Evolutionary conservation across 2,888 invertebrate species (phyloP).

Genomic region (Eubasilissa splendida): DNA sequence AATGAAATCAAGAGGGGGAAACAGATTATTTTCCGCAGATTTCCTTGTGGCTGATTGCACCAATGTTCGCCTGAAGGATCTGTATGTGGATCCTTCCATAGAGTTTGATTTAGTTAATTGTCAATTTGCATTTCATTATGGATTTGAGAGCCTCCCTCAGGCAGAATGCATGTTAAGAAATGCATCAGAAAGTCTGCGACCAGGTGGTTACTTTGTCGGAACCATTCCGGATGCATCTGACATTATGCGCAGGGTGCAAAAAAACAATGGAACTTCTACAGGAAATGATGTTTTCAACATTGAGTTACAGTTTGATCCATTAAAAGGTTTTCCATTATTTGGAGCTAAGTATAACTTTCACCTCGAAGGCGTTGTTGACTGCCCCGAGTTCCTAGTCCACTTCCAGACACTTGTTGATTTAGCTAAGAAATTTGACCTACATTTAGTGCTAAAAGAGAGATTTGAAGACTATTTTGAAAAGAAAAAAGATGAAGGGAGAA

Average conservation of each 20-base stretch:
- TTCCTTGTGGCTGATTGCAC: constrained; percentile 95
- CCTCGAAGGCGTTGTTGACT: constrained; percentile 96
- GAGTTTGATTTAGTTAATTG: constrained; percentile 94
- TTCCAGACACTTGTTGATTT: constrained; percentile 87
- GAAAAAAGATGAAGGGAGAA: constrained; percentile 72
- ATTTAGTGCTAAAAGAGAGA: constrained; percentile 78
- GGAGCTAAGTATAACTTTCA: constrained; percentile 97
- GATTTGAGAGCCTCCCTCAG: constrained; percentile 90
- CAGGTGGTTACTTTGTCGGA: constrained; percentile 96
- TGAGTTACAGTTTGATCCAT: constrained; percentile 78
- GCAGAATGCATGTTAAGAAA: constrained; percentile 95
- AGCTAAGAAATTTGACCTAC: constrained; percentile 80
- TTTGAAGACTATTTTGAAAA: constrained; percentile 87
- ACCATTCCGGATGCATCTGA: constrained; percentile 96
- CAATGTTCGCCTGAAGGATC: constrained; percentile 83
- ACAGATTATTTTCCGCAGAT: constrained; percentile 74
- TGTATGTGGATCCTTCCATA: constrained; percentile 83
- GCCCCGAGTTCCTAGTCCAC: constrained; percentile 98
- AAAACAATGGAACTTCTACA: constrained; percentile 74
- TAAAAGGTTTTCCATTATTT: constrained; percentile 85
- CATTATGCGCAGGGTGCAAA: constrained; percentile 83
- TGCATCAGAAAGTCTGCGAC: constrained; percentile 89
- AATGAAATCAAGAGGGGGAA: constrained; percentile 68
- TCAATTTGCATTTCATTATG: constrained; percentile 99
- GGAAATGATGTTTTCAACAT: constrained; percentile 87